Percentiles rank a stretch among this genome's conserved stretches.
These are phyloP conservation scores for Aegithalos caudatus DNA, from an alignment of 2,113 vertebrate genomes.

Conservation along the genomic window DNA sequence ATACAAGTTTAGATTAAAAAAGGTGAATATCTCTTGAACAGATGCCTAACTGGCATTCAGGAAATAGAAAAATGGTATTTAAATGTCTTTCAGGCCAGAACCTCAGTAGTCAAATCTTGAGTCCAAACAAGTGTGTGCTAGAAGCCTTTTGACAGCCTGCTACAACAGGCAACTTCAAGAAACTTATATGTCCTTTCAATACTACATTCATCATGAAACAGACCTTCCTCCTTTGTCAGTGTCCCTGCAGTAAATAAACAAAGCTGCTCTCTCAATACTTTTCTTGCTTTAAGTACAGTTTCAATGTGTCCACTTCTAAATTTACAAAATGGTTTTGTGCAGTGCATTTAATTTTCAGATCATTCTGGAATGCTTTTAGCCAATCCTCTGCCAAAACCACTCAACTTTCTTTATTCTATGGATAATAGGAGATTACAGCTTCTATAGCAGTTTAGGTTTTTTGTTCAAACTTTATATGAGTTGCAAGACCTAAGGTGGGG, in stretches of 20 bases:
- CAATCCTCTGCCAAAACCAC: neutral
- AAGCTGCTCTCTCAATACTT: neutral
- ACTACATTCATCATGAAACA: neutral
- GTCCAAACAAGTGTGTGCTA: neutral
- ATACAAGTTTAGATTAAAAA: neutral
- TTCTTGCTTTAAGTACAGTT: neutral
- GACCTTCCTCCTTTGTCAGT: neutral
- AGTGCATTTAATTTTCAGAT: neutral
- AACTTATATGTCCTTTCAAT: neutral
- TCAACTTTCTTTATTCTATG: neutral
- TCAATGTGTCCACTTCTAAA: neutral
- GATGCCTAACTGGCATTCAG: neutral
- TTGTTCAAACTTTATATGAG: neutral
- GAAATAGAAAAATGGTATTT: neutral
- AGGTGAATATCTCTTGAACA: neutral
- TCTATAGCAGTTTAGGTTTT: neutral
- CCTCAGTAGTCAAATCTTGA: neutral
- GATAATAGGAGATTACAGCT: neutral
- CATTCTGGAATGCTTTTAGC: neutral
- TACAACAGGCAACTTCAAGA: neutral
- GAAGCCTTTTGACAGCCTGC: neutral
- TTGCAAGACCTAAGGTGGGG: neutral
- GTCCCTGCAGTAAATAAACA: neutral
- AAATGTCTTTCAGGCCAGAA: neutral
- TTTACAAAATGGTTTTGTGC: neutral